Evolutionary conservation across 2,888 invertebrate species (phyloP), one percentile per base, ranked within the genome.

Genomic region (Philhelius pedissequus): DNA sequence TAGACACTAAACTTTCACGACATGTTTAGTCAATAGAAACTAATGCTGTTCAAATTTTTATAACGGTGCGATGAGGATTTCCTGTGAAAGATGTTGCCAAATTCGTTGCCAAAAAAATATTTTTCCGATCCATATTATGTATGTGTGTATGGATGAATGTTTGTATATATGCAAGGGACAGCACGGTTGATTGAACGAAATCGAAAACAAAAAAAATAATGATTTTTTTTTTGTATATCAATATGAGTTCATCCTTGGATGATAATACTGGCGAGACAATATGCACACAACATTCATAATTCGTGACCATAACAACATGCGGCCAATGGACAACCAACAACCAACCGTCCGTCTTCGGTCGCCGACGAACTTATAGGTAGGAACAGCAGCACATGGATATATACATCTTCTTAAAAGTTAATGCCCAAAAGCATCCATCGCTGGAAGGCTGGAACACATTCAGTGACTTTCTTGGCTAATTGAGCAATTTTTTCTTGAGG

Each of bases 401-500:
- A 52, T 35, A 73, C 30, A 52, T 35, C 66, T 32, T 62, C 25
- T 35, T 15, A 32, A 30, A 27, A 22, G 13, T 43, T n/a, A 60
- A 60, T 69, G 60, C 8, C 25, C 18, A 69, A 50, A 68, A 30
- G n/a, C 43, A 68, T 48, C 45, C 64, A 70, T 81, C 76, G 18
- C 4, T 56, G 56, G 35, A 32, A 56, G 20, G 7, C 56, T 81
- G 76, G 68, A 82, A 60, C 68, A 60, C 73, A 58, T 38, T 83
- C 82, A 83, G 11, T 83, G 82, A 78, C 69, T 83, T 78, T 78
- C 73, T 73, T 83, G 82, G 68, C 73, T 78, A 83, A 83, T 83
- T 83, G 78, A 78, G 68, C 82, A 82, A 73, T 77, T 76, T 71
- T 66, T 66, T 78, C n/a, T 32, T 48, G n/a, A 25, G 50, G 22